A percentile compares a stretch with the other conserved stretches of the same genome.
Conservation (phyloP, 2,888 invertebrate species). For the Troglohyphantes excavatus region DNA sequence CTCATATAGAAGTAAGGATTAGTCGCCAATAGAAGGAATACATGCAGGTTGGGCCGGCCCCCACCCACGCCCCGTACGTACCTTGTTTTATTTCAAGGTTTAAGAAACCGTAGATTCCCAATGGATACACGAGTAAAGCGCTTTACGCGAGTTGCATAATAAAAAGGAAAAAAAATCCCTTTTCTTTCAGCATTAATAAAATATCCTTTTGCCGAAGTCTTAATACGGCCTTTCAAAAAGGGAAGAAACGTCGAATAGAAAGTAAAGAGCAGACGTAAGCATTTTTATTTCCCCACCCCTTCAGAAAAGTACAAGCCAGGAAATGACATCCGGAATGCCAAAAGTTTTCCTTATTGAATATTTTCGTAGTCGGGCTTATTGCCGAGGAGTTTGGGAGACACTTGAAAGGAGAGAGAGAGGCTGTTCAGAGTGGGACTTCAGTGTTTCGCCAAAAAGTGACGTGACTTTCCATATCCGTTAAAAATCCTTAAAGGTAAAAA, state of each 20-base stretch:
- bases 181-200: background rate
- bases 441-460: background rate
- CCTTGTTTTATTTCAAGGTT: too few relatives aligned
- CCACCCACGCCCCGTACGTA: too few relatives aligned
- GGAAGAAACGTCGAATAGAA: background rate
- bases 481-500: too few relatives aligned
- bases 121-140: too few relatives aligned
- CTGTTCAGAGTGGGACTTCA: background rate
- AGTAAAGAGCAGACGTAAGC: slow-evolving; percentile 16
- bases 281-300: slow-evolving; percentile 15
- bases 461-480: too few relatives aligned
- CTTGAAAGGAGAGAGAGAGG: background rate
- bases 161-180: background rate
- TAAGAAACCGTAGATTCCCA: too few relatives aligned
- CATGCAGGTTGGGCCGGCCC: too few relatives aligned
- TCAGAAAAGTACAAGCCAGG: background rate
- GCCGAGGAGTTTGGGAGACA: background rate
- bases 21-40: too few relatives aligned
- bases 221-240: background rate
- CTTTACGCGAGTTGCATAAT: background rate
- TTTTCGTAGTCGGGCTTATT: background rate
- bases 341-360: slow-evolving; percentile 4
- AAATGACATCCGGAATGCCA: slow-evolving; percentile 32
- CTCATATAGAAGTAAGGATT: too few relatives aligned
- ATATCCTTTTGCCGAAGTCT: slow-evolving; percentile 27